These are phyloP conservation scores for Latrodectus elegans DNA, from an alignment of 2,888 invertebrate genomes.

Conservation along the genomic window DNA sequence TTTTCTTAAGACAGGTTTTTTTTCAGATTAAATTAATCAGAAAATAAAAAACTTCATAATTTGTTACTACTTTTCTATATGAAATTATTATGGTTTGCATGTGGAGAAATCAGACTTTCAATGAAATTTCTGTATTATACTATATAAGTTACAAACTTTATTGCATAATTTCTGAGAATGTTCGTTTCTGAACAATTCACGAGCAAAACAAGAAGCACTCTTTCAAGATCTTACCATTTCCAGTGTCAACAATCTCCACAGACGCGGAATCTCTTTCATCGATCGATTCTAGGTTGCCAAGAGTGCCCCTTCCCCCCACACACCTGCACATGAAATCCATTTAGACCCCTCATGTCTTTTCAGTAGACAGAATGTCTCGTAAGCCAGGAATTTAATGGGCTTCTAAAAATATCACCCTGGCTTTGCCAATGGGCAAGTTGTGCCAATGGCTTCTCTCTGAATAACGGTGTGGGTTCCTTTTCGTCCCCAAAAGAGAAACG, in stretches of 20 bases:
- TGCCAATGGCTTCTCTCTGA: background rate
- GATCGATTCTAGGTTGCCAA: background rate
- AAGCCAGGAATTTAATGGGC: conserved; percentile 9
- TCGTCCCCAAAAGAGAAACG: background rate
- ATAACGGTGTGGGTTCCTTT: background rate
- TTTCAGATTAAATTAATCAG: no score
- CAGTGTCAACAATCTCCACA: background rate
- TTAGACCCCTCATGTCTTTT: background rate
- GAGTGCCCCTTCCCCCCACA: background rate
- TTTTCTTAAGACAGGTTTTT: no score
- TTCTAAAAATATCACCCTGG: conserved; percentile 30
- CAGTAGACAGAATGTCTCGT: conserved; percentile 10
- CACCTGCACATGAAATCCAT: background rate
- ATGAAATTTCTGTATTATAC: no score
- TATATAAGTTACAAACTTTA: no score
- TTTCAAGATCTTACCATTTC: background rate
- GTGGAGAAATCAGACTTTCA: no score
- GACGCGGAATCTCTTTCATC: background rate
- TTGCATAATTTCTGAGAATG: no score
- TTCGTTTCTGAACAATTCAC: no score
- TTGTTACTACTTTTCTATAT: no score
- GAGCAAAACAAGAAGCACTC: background rate
- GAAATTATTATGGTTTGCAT: no score
- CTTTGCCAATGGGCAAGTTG: background rate
- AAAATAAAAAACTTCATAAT: no score